Base-by-base conservation (phyloP, 2,797 vertebrate genomes). In the Gallinago stenura region DNA sequence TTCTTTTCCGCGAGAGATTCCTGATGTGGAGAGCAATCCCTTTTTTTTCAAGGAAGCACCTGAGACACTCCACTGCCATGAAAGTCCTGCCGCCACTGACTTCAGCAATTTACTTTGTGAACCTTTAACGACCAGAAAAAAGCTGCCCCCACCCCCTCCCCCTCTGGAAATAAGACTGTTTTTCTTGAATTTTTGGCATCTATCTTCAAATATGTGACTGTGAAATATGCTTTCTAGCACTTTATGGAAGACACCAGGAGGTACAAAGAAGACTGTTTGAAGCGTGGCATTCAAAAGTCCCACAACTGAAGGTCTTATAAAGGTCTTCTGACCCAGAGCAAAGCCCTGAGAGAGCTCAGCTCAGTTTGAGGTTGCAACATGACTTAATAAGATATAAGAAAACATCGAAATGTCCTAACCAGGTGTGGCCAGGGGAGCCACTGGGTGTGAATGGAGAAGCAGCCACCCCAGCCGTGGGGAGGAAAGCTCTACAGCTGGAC, bases 401-500 rank as follows among this genome's bases (percentile, higher is more conserved):
- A 15, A 3, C 39, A 37, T 35, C 10, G 17, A 31, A 41, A 31
- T 26, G 9, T 73, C 54, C 62, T 18, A 20, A 68, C 9, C 19
- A 10, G 7, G 5, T 6, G 25, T 25, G 37, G 6, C 15, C 16
- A 39, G 24, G 50, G 24, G 13, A 50, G 16, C 43, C 3, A 2
- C 11, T 1, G 3, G n/a, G 4, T 45, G 15, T 8, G 37, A 25
- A 5, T 1, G 1, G 14, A 45, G 57, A 8, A 81, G n/a, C 7
- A 4, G 46, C 20, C 41, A 37, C 50, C 26, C 3, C 25, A 12
- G 6, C 39, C 2, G 0, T 0, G 1, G 26, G 37, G 22, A 57
- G 50, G 6, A 15, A 31, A 39, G 53, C 13, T 53, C 58, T 39
- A 16, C 35, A 6, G 30, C 12, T 2, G 2, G 30, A 48, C 57